These are phyloP conservation scores for Barbus barbus DNA, from an alignment of 2,113 vertebrate genomes.

Conservation along the genomic window DNA sequence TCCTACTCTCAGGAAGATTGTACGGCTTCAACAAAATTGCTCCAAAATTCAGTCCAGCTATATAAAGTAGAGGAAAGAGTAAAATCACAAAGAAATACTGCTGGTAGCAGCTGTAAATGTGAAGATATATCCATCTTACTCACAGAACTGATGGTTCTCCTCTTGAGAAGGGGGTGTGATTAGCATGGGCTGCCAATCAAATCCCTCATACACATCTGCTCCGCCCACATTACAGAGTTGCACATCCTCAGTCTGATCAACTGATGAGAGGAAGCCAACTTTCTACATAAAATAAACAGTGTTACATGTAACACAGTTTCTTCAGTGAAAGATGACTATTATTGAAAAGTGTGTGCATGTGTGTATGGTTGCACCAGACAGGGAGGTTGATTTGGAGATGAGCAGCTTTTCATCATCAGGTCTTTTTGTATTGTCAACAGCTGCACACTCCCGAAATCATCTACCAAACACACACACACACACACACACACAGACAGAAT, in stretches of 20 bases:
- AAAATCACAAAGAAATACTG: neutral
- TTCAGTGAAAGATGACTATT: neutral
- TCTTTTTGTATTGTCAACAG: slow-evolving; percentile 75
- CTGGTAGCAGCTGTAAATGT: neutral
- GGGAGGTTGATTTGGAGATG: slow-evolving; percentile 73
- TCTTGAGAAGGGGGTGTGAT: slow-evolving; percentile 71
- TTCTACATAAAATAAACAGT: slow-evolving; percentile 64
- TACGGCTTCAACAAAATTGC: slow-evolving; percentile 74
- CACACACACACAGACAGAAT: too few species aligned
- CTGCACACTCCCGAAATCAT: slow-evolving; percentile 73
- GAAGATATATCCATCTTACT: slow-evolving; percentile 45
- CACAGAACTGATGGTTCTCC: slow-evolving; percentile 72
- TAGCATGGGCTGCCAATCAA: slow-evolving; percentile 76
- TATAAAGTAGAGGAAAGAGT: neutral
- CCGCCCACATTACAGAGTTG: slow-evolving; percentile 71
- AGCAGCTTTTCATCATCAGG: slow-evolving; percentile 78
- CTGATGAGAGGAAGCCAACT: slow-evolving; percentile 69
- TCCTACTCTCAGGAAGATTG: slow-evolving; percentile 23
- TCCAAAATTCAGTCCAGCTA: slow-evolving; percentile 72
- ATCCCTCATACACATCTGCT: slow-evolving; percentile 63
- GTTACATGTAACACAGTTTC: neutral
- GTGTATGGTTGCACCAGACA: slow-evolving; percentile 47
- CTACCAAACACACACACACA: slow-evolving; percentile 10
- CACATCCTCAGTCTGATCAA: slow-evolving; percentile 60
- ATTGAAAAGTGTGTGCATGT: slow-evolving; percentile 10